Base-by-base conservation (phyloP, 2,797 vertebrate species). In the Uromys caudimaculatus region DNA sequence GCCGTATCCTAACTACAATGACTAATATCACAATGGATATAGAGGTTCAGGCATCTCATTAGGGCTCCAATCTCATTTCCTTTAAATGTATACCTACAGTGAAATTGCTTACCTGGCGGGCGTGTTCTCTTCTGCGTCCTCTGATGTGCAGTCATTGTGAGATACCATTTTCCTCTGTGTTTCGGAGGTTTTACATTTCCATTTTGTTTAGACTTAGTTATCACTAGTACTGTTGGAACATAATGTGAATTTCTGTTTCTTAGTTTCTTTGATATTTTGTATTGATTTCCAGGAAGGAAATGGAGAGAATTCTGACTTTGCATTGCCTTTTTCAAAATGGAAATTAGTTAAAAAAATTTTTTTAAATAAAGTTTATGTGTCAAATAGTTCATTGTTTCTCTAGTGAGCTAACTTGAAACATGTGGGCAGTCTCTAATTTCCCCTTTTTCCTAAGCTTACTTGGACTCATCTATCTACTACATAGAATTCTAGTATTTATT, bases 171-270 rank as follows among this genome's bases (percentile, higher is more conserved):
- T 88, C 38, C 38, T 88, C 50, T 58, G 35, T 56, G 52, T n/a
- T 71, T 69, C 62, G 24, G 41, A 69, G 16, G 24, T 35, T 82
- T 81, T 83, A 12, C 12, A 77, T 35, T 89, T 79, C 38, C 41
- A 44, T 84, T 95, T 91, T 29, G 41, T 71, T 60, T 91, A 38
- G 41, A 77, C 52, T 78, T 96, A 69, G 69, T 24, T 38, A 32
- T 83, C 11, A 38, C 16, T 62, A 52, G 27, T 89, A 2, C 29
- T 71, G 12, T 44, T 60, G 29, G 17, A 73, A 79, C 52, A 32
- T 17, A 64, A 54, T 79, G 56, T 56, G 23, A 38, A 38, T 78
- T n/a, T 96, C 17, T 73, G 8, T 71, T 89, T 94, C n/a, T 50
- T 69, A 19, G 76, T 82, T 52, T 89, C 35, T 1, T 76, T 73